These are phyloP conservation scores for Perccottus glenii DNA, from an alignment of 2,113 vertebrate species.

Conservation along the genomic window DNA sequence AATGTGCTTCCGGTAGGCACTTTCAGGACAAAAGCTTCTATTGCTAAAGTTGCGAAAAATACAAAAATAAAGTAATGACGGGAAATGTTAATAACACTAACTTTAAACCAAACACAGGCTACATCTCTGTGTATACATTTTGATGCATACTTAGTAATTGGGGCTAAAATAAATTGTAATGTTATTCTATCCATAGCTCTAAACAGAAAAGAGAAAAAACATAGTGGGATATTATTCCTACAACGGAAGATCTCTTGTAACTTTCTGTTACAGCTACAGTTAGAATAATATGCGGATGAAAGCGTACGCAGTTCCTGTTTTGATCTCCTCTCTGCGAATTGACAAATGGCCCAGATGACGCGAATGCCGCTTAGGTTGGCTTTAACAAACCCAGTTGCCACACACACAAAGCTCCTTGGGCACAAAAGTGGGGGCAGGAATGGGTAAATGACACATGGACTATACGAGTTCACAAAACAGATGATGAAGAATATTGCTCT, in stretches of 20 bases:
- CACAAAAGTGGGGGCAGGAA: constrained; percentile 56
- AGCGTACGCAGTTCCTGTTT: constrained; percentile 1
- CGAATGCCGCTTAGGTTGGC: constrained; percentile 7
- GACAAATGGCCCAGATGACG: constrained; percentile 42
- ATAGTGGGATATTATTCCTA: no score
- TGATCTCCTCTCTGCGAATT: background rate
- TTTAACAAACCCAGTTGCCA: background rate
- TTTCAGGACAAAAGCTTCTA: constrained; percentile 48
- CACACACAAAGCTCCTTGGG: background rate
- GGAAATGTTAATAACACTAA: no score
- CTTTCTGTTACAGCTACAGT: no score
- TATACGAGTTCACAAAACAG: constrained; percentile 9
- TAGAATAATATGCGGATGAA: background rate
- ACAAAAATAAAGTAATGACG: background rate
- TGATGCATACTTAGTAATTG: no score
- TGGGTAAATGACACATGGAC: constrained; percentile 41
- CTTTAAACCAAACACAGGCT: no score
- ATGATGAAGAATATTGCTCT: constrained; percentile 23
- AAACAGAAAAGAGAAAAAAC: no score
- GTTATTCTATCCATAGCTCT: no score
- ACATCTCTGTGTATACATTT: background rate
- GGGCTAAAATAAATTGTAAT: no score
- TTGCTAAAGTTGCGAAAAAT: background rate
- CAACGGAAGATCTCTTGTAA: no score
- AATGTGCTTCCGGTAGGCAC: background rate